Evolutionary conservation across 2,888 invertebrate species (phyloP).

Genomic region (Abrostola tripartita): DNA sequence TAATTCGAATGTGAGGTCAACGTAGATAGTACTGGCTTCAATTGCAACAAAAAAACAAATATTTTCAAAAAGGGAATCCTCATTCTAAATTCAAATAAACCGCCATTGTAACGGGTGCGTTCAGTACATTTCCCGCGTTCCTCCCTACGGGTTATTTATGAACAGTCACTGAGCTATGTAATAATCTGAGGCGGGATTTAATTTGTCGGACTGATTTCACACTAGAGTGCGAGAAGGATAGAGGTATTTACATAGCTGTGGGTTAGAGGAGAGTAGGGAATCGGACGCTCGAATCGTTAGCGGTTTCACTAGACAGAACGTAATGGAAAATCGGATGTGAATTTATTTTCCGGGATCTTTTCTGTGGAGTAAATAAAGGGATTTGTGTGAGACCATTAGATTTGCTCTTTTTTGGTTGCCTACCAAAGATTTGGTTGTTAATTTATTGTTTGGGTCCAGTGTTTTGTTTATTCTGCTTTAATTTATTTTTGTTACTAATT

Average conservation of each 20-base stretch:
- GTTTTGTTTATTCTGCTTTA: background rate
- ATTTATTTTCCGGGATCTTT: constrained; percentile 65
- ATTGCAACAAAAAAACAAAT: constrained; percentile 1
- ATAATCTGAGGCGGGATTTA: constrained; percentile 92
- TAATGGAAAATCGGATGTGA: constrained; percentile 78
- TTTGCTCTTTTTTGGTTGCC: constrained; percentile 35
- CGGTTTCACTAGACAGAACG: constrained; percentile 73
- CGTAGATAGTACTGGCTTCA: too few relatives aligned
- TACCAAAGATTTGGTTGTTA: background rate
- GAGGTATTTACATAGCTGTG: constrained; percentile 25
- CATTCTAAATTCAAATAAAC: constrained; percentile 58
- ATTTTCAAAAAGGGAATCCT: constrained; percentile 28
- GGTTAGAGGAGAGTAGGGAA: constrained; percentile 57
- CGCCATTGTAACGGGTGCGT: constrained; percentile 60
- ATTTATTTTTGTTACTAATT: background rate
- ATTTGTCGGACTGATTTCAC: constrained; percentile 92
- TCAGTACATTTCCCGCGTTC: constrained; percentile 67
- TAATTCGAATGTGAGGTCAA: too few relatives aligned
- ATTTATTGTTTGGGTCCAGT: constrained; percentile 6
- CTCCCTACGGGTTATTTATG: constrained; percentile 89
- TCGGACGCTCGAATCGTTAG: constrained; percentile 73
- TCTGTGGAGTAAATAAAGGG: constrained; percentile 65
- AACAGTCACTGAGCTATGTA: constrained; percentile 92
- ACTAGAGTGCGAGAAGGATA: constrained; percentile 79
- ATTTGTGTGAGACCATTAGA: constrained; percentile 64